Conservation (phyloP, 2,888 invertebrate species). For the Mythimna pallens region DNA sequence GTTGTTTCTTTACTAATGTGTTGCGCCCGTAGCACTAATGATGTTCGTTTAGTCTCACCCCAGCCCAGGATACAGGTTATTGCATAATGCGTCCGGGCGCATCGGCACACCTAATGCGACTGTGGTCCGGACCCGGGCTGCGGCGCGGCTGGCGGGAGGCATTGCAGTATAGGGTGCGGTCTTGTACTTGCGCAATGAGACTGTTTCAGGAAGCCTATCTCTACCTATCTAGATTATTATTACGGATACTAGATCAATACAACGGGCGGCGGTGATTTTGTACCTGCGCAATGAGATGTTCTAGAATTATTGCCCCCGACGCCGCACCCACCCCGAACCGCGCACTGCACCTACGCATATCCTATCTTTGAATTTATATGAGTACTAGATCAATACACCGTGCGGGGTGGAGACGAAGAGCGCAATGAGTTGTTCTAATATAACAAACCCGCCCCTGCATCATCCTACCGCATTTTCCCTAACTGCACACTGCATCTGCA, state of each 20-base stretch:
- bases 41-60: not conserved
- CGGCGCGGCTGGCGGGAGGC: not conserved
- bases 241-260: slow-evolving; percentile 1
- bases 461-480: too few relatives aligned
- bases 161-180: not conserved
- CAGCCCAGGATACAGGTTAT: not conserved
- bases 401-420: not conserved
- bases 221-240: not conserved
- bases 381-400: slow-evolving; percentile 14
- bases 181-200: not conserved
- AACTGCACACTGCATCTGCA: too few relatives aligned
- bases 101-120: not conserved
- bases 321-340: not conserved
- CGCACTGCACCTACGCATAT: not conserved
- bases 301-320: not conserved
- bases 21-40: not conserved
- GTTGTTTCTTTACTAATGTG: too few relatives aligned
- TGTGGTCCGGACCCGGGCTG: not conserved
- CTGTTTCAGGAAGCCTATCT: not conserved
- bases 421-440: not conserved
- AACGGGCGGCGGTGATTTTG: not conserved
- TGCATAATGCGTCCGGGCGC: not conserved
- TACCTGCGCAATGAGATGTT: not conserved
- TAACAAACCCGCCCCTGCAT: not conserved
- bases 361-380: not conserved